Evolutionary conservation across 2,888 invertebrate species (phyloP).

Genomic region (Stomorhina lunata): DNA sequence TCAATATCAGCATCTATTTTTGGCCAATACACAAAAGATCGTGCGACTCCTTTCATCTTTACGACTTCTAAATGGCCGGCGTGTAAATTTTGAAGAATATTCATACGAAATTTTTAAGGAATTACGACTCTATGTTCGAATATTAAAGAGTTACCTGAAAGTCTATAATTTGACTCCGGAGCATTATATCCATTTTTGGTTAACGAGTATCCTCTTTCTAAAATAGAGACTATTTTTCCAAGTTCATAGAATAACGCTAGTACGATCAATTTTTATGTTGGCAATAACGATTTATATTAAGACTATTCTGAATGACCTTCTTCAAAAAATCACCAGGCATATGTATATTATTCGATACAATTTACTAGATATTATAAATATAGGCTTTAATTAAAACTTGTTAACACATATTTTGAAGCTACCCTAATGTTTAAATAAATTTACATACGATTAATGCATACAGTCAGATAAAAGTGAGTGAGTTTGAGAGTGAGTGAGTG

Average conservation of each 20-base stretch:
- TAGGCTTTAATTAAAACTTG: too few species aligned
- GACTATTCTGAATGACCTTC: too few species aligned
- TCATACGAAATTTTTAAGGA: not conserved
- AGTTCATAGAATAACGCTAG: too few species aligned
- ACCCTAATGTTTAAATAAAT: constrained; percentile 29
- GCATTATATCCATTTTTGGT: not conserved
- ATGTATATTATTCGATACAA: too few species aligned
- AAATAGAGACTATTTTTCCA: not conserved
- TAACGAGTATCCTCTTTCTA: constrained; percentile 34
- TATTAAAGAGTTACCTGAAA: not conserved
- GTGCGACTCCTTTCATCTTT: constrained; percentile 33
- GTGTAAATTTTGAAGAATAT: constrained; percentile 4
- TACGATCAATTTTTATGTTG: too few species aligned
- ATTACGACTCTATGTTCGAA: constrained; percentile 25
- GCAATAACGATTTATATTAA: too few species aligned
- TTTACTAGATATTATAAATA: too few species aligned
- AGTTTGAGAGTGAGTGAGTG: not conserved
- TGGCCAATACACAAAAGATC: constrained; percentile 47
- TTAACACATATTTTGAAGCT: not conserved
- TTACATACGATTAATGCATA: constrained; percentile 40
- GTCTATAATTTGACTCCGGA: not conserved
- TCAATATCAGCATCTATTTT: constrained; percentile 32
- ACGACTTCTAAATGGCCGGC: constrained; percentile 15
- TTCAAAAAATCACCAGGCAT: too few species aligned
- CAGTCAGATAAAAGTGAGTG: constrained; percentile 17